Base-by-base conservation (phyloP, 2,113 vertebrate genomes). In the Nibea coibor region DNA sequence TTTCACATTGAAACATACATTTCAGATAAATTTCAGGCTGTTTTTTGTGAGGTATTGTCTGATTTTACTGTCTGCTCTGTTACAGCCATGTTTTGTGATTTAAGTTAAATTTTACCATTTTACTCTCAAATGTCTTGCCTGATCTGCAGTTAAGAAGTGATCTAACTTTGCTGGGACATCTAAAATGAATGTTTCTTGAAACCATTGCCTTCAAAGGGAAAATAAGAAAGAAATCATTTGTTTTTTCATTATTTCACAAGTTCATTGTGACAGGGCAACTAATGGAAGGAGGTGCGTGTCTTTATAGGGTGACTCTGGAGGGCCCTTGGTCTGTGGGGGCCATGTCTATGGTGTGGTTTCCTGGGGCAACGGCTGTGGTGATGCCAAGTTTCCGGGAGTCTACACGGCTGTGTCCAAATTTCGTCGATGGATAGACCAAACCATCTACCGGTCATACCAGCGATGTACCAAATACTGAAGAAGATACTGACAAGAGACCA, bases 391-490 rank as follows among this genome's bases (percentile, higher is more conserved):
- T 80, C 95, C 95, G 0, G 94, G 94, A 8, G 94, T 96, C 43
- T 96, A 96, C 85, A 94, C 94, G 0, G 91, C 93, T 0, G 94
- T 96, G 68, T 91, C 95, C 66, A 91, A 78, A 69, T 96, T 95
- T 70, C 94, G 94, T 31, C 88, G 90, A 2, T 95, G 96, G 95
- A 95, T 96, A n/a, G 94, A 95, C 62, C 91, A 89, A 79, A 95
- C 92, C 58, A 94, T 96, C 85, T 92, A 94, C n/a, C 75, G 78
- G 9, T 87, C 92, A 10, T 86, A 84, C 61, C 56, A n/a, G 2
- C 83, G 82, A 19, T 93, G 91, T 15, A 63, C 45, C n/a, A 76
- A 51, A 66, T 53, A 69, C 22, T 78, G 75, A 75, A 69, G 59
- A 51, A 73, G 10, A 73, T 14, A 56, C 48, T 17, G 12, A 43